A percentile compares a stretch with the other conserved stretches of the same genome.
These are phyloP conservation scores for Delphinapterus leucas DNA, from an alignment of 2,113 vertebrate species.

Conservation along the genomic window DNA sequence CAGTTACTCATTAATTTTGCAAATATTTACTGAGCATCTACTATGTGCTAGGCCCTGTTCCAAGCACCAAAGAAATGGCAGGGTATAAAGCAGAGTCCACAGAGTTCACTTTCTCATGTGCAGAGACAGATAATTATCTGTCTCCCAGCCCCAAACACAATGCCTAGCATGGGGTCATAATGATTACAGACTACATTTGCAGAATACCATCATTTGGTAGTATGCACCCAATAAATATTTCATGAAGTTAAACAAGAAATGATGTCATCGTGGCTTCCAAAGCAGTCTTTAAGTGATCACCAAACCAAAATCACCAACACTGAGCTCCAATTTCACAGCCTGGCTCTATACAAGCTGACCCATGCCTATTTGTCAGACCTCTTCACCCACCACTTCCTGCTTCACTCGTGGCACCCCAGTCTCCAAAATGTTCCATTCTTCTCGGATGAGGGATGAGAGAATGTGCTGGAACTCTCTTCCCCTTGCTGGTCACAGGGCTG, in stretches of 20 bases:
- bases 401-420: too few species aligned
- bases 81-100: background rate
- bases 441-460: background rate
- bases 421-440: background rate
- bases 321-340: background rate
- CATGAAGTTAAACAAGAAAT: background rate
- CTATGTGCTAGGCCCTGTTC: background rate
- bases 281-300: background rate
- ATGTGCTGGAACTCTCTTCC: background rate
- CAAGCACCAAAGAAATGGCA: background rate
- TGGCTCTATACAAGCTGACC: background rate
- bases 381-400: too few species aligned
- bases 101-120: rapidly evolving
- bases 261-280: background rate
- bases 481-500: background rate
- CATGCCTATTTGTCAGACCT: background rate
- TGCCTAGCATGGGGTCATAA: background rate
- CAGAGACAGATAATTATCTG: background rate
- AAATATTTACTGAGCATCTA: background rate
- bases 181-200: rapidly evolving
- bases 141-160: rapidly evolving
- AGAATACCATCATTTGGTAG: rapidly evolving
- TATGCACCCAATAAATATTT: background rate
- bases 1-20: background rate
- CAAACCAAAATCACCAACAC: background rate